Percentiles rank a stretch among this genome's conserved stretches.
These are phyloP conservation scores for Neoarius graeffei DNA, from an alignment of 2,113 vertebrate genomes.

Conservation along the genomic window DNA sequence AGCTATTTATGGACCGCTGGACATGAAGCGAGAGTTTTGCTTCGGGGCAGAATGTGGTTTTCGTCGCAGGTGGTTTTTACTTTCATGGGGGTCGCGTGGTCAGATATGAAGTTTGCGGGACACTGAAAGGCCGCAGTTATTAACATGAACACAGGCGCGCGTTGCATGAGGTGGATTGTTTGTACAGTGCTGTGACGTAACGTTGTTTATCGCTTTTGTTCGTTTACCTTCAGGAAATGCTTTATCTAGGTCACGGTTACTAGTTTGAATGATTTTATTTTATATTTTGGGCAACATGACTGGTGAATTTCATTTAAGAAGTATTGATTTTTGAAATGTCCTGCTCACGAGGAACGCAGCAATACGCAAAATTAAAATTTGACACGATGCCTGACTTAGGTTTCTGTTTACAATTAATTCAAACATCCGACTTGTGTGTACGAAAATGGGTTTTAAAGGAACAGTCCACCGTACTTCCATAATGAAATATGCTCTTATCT, in stretches of 20 bases:
- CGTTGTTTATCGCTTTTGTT: not conserved
- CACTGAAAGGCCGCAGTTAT: not conserved
- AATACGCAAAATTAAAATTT: not conserved
- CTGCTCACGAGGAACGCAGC: not conserved
- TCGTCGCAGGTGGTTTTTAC: not conserved
- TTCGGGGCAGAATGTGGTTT: not conserved
- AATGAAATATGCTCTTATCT: no score
- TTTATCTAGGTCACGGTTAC: not conserved
- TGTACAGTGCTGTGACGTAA: not conserved
- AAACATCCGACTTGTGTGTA: not conserved
- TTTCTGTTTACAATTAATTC: not conserved
- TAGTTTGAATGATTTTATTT: not conserved
- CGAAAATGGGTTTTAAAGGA: not conserved
- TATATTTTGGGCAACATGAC: not conserved
- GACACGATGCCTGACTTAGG: not conserved
- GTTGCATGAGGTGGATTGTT: not conserved
- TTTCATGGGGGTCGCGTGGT: not conserved
- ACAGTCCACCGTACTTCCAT: no score
- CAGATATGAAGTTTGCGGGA: not conserved
- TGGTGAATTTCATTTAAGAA: not conserved
- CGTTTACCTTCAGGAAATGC: not conserved
- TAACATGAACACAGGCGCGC: not conserved
- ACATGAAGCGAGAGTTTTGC: not conserved
- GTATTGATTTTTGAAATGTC: no score
- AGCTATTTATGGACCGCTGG: not conserved